Conservation (phyloP, 2,888 invertebrate species). For the Busseola fusca region DNA sequence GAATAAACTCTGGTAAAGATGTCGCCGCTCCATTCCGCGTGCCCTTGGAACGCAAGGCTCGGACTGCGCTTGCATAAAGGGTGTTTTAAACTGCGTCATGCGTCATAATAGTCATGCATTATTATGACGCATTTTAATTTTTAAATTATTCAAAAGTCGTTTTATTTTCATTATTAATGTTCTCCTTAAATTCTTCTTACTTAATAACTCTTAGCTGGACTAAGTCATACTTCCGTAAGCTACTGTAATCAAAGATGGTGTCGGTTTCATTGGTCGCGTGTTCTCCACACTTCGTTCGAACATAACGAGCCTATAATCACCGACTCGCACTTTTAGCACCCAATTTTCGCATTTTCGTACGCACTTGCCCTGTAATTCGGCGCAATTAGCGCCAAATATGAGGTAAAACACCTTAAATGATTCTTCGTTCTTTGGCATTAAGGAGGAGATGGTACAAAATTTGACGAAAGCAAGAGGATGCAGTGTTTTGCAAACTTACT, state of each 20-base stretch:
- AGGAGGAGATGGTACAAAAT: constrained; percentile 38
- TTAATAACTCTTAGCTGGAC: constrained; percentile 3
- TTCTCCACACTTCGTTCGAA: constrained; percentile 53
- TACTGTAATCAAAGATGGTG: constrained; percentile 58
- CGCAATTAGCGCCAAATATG: constrained; percentile 73
- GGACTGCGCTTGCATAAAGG: no score
- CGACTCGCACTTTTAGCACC: constrained; percentile 77
- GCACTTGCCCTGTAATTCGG: constrained; percentile 77
- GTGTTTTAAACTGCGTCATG: no score
- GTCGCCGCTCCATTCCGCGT: no score
- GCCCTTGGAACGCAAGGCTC: no score
- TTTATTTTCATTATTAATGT: no score
- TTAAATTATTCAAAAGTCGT: no score
- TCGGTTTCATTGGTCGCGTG: constrained; percentile 62
- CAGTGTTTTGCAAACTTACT: constrained; percentile 42
- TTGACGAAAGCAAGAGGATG: constrained; percentile 55
- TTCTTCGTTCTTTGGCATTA: constrained; percentile 56
- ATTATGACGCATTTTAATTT: no score
- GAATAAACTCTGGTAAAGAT: no score
- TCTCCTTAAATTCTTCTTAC: not conserved
- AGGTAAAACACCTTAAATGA: constrained; percentile 63
- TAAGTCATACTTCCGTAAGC: constrained; percentile 35
- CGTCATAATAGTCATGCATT: no score
- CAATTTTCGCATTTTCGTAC: constrained; percentile 81
- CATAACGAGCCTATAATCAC: constrained; percentile 64